Evolutionary conservation across 1,140 invertebrate genomes (phyloP).

Genomic region (Ptiloglossa arizonensis): DNA sequence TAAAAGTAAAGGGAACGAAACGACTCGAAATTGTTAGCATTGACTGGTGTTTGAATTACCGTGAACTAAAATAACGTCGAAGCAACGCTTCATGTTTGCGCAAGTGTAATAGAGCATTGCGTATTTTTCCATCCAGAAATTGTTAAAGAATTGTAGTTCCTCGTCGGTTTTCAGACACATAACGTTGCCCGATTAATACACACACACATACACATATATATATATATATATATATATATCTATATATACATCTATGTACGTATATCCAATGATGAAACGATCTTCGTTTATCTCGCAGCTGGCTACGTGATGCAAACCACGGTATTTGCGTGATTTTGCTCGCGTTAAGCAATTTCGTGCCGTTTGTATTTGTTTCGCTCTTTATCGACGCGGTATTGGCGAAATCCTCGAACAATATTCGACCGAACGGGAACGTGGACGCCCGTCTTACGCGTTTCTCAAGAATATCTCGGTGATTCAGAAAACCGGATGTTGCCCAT

Average conservation of each 20-base stretch:
- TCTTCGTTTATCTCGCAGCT: constrained; percentile 20
- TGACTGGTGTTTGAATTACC: constrained; percentile 47
- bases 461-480: constrained; percentile 69
- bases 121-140: constrained; percentile 16
- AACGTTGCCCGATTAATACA: not conserved
- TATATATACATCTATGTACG: too few species aligned
- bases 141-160: not conserved
- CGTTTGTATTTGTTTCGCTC: not conserved
- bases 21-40: not conserved
- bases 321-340: not conserved
- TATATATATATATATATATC: too few species aligned
- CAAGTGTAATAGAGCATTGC: not conserved
- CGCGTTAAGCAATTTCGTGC: not conserved
- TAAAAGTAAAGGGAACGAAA: too few species aligned
- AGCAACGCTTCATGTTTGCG: constrained; percentile 55
- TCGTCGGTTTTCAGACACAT: not conserved
- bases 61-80: constrained; percentile 49
- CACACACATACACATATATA: too few species aligned
- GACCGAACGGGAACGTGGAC: constrained; percentile 8
- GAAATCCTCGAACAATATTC: not conserved
- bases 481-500: constrained; percentile 65
- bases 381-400: constrained; percentile 10
- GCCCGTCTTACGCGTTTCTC: constrained; percentile 51
- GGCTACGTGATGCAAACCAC: not conserved
- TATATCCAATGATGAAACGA: not conserved